Conservation (phyloP, 2,888 invertebrate genomes). For the Amphipyra tragopoginis region DNA sequence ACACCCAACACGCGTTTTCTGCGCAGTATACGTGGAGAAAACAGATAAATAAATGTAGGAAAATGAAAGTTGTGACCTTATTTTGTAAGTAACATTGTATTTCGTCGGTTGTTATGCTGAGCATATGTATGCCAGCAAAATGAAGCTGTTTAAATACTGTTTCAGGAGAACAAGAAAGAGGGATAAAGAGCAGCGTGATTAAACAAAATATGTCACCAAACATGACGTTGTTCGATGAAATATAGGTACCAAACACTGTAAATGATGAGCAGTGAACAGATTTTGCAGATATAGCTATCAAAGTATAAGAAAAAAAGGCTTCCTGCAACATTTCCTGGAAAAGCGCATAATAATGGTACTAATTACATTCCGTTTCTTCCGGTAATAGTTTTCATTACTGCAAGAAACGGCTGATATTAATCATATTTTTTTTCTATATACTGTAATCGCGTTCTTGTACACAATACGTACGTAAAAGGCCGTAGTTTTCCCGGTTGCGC, state of each 20-base stretch:
- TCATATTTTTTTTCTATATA: conserved; percentile 57
- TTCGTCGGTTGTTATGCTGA: not conserved
- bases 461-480: conserved; percentile 88
- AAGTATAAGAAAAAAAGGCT: no score
- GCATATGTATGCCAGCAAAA: not conserved
- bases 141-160: conserved; percentile 21
- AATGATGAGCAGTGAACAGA: no score
- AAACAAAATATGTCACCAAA: not conserved
- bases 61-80: conserved; percentile 37
- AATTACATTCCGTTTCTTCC: no score
- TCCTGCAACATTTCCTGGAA: not conserved
- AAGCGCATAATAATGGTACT: no score
- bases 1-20: conserved; percentile 88
- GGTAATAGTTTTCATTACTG: not conserved
- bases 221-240: not conserved
- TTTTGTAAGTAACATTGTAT: conserved; percentile 2
- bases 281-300: no score
- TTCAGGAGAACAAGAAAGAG: not conserved
- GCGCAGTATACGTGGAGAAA: conserved; percentile 67
- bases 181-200: not conserved
- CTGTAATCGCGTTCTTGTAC: conserved; percentile 82
- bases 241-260: no score
- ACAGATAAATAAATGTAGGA: conserved; percentile 45
- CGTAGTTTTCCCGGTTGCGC: conserved; percentile 89
- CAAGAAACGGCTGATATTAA: conserved; percentile 19